Percentiles rank a stretch among this genome's conserved stretches.
These are phyloP conservation scores for Atethmia centrago DNA, from an alignment of 2,888 invertebrate species.

Conservation along the genomic window DNA sequence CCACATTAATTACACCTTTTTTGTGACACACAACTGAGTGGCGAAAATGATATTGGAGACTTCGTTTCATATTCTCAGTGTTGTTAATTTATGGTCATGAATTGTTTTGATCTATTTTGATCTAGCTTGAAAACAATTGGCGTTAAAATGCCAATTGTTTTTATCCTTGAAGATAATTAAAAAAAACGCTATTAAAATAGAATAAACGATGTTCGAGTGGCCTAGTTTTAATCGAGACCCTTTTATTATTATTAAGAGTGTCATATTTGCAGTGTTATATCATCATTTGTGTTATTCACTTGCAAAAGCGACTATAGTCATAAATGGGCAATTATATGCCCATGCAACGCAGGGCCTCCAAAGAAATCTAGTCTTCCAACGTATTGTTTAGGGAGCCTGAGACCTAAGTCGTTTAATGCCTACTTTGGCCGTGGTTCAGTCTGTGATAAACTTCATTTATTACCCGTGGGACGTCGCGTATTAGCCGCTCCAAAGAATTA, in stretches of 20 bases:
- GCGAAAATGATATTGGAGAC: neutral
- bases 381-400: constrained; percentile 11
- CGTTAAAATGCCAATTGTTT: neutral
- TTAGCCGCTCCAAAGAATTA: constrained; percentile 23
- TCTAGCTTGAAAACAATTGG: too few species aligned
- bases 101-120: neutral
- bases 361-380: constrained; percentile 17
- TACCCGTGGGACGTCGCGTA: constrained; percentile 23
- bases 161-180: neutral
- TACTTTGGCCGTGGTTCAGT: constrained; percentile 4
- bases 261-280: neutral
- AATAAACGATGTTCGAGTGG: neutral
- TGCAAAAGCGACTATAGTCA: neutral
- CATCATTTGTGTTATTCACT: neutral
- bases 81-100: neutral
- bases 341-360: constrained; percentile 4
- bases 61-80: neutral
- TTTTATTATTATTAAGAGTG: neutral
- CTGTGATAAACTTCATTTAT: constrained; percentile 38
- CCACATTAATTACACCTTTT: neutral
- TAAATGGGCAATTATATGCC: constrained; percentile 15
- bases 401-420: constrained; percentile 23
- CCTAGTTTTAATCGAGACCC: neutral
- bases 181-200: neutral
- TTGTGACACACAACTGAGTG: too few species aligned